A percentile compares a stretch with the other conserved stretches of the same genome.
These are phyloP conservation scores for Amphiprion clarkii DNA, from an alignment of 2,797 vertebrate species.

Conservation along the genomic window DNA sequence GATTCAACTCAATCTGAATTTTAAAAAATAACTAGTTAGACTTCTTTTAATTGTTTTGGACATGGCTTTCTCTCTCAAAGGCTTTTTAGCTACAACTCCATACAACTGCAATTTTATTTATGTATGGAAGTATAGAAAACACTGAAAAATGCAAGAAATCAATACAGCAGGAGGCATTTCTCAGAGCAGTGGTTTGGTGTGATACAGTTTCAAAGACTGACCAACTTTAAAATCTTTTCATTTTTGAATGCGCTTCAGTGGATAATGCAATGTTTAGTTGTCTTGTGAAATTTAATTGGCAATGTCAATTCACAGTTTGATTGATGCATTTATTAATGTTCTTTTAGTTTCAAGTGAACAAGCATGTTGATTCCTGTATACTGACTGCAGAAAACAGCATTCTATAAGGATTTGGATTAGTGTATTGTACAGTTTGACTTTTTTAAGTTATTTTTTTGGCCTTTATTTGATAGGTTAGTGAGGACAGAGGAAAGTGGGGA, in stretches of 20 bases:
- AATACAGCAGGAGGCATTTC: not conserved
- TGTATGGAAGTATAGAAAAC: not conserved
- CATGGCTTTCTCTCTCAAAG: not conserved
- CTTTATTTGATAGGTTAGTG: too few relatives aligned
- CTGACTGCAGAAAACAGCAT: not conserved
- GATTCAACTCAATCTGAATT: not conserved
- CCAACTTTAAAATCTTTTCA: slow-evolving; percentile 1
- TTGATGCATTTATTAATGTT: slow-evolving; percentile 7
- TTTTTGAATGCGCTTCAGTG: not conserved
- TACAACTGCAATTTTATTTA: not conserved
- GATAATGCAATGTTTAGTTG: not conserved
- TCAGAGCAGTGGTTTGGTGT: not conserved
- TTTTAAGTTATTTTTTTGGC: too few relatives aligned
- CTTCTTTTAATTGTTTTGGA: not conserved
- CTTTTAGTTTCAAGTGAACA: not conserved
- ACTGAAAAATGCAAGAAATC: not conserved
- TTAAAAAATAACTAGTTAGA: not conserved
- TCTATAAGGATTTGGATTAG: not conserved
- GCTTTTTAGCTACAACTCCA: not conserved
- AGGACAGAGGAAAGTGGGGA: too few relatives aligned
- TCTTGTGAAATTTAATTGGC: not conserved
- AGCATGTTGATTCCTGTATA: not conserved
- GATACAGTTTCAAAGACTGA: slow-evolving; percentile 2
- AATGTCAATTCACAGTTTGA: not conserved
- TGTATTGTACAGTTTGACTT: too few relatives aligned